A percentile compares a stretch with the other conserved stretches of the same genome.
These are phyloP conservation scores for Gymnopithys bicolor DNA, from an alignment of 2,797 vertebrate genomes.

Conservation along the genomic window DNA sequence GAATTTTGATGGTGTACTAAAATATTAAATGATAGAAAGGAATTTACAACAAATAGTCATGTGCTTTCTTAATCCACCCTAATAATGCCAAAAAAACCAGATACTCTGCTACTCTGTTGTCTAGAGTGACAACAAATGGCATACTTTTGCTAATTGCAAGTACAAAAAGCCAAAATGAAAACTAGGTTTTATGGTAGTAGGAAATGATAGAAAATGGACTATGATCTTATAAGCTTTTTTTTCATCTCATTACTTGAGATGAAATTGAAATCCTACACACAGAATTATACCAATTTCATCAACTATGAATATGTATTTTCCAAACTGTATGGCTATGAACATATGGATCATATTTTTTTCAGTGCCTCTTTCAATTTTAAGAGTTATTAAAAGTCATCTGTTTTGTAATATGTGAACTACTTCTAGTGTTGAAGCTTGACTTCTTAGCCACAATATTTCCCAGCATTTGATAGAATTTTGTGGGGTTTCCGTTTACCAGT, in stretches of 20 bases:
- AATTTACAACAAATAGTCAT: conserved; percentile 26
- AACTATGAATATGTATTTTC: conserved; percentile 17
- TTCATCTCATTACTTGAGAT: background rate
- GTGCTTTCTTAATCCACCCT: background rate
- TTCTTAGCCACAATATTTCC: background rate
- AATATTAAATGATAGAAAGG: background rate
- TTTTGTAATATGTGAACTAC: background rate
- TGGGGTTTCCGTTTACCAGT: background rate
- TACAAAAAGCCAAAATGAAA: conserved; percentile 18
- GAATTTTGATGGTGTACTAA: conserved; percentile 5
- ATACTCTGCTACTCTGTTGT: conserved; percentile 12
- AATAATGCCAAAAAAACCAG: conserved; percentile 26
- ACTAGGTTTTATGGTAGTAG: background rate
- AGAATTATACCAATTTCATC: background rate
- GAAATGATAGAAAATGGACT: conserved; percentile 16
- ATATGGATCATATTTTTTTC: background rate
- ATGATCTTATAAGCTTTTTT: background rate
- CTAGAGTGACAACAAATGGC: conserved; percentile 10
- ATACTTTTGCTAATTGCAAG: conserved; percentile 39
- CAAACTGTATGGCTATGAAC: background rate
- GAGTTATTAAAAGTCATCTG: background rate
- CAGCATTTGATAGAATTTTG: background rate
- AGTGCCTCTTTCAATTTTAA: background rate
- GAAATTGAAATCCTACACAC: background rate
- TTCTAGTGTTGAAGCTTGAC: background rate